Conservation (phyloP, 2,797 vertebrate species). For the Diglossa cyanea region DNA sequence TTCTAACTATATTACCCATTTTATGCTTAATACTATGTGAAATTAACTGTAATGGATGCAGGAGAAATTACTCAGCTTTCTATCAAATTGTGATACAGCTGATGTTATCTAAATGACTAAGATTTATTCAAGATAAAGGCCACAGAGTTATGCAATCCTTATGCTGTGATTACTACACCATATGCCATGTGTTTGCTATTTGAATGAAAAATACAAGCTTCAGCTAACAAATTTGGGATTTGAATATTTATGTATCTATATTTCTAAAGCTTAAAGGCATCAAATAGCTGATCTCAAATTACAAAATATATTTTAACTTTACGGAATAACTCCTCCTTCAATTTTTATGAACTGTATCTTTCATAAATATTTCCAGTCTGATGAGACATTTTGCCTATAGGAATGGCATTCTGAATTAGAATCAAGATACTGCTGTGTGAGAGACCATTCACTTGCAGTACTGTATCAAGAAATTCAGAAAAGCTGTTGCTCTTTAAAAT, state of each 20-base stretch:
- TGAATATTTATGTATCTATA: not conserved
- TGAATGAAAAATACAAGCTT: not conserved
- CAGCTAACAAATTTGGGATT: not conserved
- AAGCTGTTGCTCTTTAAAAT: not conserved
- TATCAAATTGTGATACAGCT: not conserved
- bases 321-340: not conserved
- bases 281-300: not conserved
- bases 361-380: not conserved
- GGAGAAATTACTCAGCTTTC: constrained; percentile 12
- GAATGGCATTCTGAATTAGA: not conserved
- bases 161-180: not conserved
- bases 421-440: not conserved
- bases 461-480: not conserved
- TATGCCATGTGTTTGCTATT: not conserved
- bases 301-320: not conserved
- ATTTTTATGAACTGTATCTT: not conserved
- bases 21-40: not conserved
- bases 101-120: not conserved
- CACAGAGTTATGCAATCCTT: not conserved
- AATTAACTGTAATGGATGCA: constrained; percentile 33
- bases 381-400: not conserved
- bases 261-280: not conserved
- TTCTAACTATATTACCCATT: not conserved
- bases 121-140: not conserved
- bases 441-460: not conserved